phyloP scores from a whole-genome alignment of 2,797 vertebrate genomes.

The Helostoma temminkii region DNA sequence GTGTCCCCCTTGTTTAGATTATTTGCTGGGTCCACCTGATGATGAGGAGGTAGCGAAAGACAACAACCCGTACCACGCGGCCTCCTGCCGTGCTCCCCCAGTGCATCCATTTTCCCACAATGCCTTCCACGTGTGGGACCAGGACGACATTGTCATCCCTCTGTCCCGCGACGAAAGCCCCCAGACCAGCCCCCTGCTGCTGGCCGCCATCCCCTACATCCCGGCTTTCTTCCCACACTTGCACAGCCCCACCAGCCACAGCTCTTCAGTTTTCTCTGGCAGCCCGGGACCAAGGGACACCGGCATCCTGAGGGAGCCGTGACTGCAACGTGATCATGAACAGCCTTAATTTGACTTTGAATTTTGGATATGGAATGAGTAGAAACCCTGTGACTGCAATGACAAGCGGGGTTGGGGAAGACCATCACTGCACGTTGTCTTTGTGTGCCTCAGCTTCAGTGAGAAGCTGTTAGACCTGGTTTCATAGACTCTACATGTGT shows the following conservation, averaged over 20 bases:
- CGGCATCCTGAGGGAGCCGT: slow-evolving; percentile 58
- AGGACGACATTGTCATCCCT: slow-evolving; percentile 82
- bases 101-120: slow-evolving; percentile 78
- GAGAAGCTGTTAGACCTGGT: slow-evolving; percentile 8
- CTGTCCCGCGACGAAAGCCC: slow-evolving; percentile 68
- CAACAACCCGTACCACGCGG: slow-evolving; percentile 30
- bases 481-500: neutral
- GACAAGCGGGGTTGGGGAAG: no score
- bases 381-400: no score
- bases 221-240: slow-evolving; percentile 82
- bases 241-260: slow-evolving; percentile 62
- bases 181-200: slow-evolving; percentile 77
- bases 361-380: no score
- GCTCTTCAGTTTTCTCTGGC: slow-evolving; percentile 27
- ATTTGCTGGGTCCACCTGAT: slow-evolving; percentile 81
- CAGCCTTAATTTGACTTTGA: no score
- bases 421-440: no score
- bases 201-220: slow-evolving; percentile 81
- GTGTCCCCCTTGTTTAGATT: slow-evolving; percentile 62
- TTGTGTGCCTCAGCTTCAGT: slow-evolving; percentile 39
- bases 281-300: slow-evolving; percentile 46
- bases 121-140: slow-evolving; percentile 85
- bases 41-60: slow-evolving; percentile 75
- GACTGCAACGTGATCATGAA: neutral
- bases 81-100: slow-evolving; percentile 55